Conservation (phyloP, 2,113 vertebrate genomes). For the Jacana jacana region DNA sequence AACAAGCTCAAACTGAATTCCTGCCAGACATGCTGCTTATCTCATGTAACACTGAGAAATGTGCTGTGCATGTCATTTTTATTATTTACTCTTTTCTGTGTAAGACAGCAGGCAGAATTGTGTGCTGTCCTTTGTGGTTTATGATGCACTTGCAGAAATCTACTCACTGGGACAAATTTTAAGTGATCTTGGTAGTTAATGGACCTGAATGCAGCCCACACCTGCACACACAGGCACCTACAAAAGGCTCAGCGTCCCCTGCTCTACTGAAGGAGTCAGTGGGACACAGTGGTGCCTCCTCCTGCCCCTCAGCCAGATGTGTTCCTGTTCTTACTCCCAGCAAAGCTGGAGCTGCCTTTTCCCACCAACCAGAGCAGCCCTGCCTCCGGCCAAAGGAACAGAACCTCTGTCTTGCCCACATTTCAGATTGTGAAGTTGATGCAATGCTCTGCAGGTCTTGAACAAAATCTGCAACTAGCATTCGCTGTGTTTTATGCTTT, state of each 20-base stretch:
- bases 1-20: neutral
- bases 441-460: neutral
- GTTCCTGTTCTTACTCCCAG: rapidly evolving
- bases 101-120: neutral
- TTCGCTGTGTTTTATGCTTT: neutral
- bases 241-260: neutral
- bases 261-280: neutral
- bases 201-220: neutral
- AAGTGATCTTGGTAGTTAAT: rapidly evolving
- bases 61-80: neutral
- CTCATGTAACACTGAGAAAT: neutral
- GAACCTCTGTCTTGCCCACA: rapidly evolving
- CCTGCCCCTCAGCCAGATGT: neutral
- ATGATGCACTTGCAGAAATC: neutral
- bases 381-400: neutral
- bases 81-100: neutral
- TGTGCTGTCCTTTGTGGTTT: neutral
- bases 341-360: neutral
- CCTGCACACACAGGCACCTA: rapidly evolving
- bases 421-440: neutral
- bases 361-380: rapidly evolving
- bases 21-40: neutral
- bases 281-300: neutral
- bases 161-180: neutral
- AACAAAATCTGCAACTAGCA: neutral